A percentile compares a stretch with the other conserved stretches of the same genome.
These are phyloP conservation scores for Xiphorhynchus elegans DNA, from an alignment of 2,113 vertebrate species.

Conservation along the genomic window DNA sequence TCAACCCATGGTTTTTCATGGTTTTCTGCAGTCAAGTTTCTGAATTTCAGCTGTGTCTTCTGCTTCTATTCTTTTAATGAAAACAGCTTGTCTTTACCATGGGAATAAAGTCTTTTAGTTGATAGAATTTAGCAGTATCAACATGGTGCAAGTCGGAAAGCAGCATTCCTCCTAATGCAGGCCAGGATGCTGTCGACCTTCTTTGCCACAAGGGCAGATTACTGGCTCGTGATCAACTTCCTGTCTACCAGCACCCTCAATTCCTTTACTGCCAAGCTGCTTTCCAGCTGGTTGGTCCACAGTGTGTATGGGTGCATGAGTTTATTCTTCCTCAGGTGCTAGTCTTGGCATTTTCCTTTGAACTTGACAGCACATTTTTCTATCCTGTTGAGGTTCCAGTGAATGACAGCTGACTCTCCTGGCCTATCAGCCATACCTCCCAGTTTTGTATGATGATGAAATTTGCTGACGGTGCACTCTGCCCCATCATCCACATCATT, in stretches of 20 bases:
- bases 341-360: not conserved
- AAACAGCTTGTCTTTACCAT: not conserved
- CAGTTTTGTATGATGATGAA: not conserved
- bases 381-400: not conserved
- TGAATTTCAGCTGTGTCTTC: not conserved
- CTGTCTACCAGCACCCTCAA: not conserved
- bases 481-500: no score
- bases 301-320: rapidly evolving
- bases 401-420: not conserved
- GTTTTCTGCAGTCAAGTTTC: not conserved
- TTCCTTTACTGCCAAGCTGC: not conserved
- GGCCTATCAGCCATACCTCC: not conserved
- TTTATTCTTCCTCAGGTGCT: not conserved
- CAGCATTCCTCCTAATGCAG: not conserved
- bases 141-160: not conserved
- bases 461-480: not conserved
- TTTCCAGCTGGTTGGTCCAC: not conserved
- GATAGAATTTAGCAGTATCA: not conserved
- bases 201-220: not conserved
- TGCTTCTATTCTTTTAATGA: not conserved
- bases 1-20: not conserved
- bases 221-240: not conserved
- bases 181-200: not conserved
- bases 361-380: not conserved
- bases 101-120: not conserved